Evolutionary conservation across 2,797 vertebrate genomes (phyloP).

Genomic region (Enteromius radiatus): DNA sequence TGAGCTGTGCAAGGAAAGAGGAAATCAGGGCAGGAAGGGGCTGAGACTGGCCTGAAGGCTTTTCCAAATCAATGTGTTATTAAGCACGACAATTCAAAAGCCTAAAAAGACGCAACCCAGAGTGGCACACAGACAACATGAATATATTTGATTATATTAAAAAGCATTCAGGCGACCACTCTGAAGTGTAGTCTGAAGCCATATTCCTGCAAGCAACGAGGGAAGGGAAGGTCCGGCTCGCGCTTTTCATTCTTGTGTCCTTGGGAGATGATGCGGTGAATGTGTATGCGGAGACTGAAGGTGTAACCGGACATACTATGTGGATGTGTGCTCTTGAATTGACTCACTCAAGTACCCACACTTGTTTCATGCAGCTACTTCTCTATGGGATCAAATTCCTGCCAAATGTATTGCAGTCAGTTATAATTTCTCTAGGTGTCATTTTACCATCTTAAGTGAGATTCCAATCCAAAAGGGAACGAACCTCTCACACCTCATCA

Average conservation of each 20-base stretch:
- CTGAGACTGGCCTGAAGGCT: background rate
- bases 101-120: background rate
- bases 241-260: background rate
- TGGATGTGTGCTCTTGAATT: background rate
- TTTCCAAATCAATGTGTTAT: slow-evolving; percentile 43
- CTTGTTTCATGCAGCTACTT: slow-evolving; percentile 1
- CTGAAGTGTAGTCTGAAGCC: background rate
- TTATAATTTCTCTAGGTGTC: no score
- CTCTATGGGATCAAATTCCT: background rate
- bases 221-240: slow-evolving; percentile 6
- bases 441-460: no score
- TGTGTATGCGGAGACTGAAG: background rate
- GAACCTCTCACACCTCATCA: no score
- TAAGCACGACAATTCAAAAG: slow-evolving; percentile 16
- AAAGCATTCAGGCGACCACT: background rate
- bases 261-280: slow-evolving; percentile 13
- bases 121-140: background rate
- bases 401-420: no score
- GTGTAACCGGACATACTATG: background rate
- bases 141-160: background rate
- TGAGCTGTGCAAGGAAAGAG: background rate
- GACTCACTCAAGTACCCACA: background rate
- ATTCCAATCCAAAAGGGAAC: no score
- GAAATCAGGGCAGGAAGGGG: background rate
- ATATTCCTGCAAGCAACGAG: slow-evolving; percentile 28